These are phyloP conservation scores for Suncus etruscus DNA, from an alignment of 2,113 vertebrate species.

Conservation along the genomic window DNA sequence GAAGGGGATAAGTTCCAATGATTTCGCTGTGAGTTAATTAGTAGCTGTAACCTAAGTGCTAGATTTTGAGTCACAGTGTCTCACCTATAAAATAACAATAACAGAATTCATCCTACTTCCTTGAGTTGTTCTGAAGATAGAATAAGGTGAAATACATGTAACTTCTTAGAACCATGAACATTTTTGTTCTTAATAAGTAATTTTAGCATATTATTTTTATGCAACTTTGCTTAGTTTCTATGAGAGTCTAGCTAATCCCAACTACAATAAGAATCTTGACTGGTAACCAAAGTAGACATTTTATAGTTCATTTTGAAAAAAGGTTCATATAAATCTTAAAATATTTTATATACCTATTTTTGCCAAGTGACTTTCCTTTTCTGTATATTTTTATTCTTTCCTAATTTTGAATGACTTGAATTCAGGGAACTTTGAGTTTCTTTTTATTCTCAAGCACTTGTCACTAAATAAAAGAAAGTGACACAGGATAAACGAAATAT, in stretches of 20 bases:
- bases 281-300: neutral
- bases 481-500: neutral
- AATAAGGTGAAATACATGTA: neutral
- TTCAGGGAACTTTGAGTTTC: neutral
- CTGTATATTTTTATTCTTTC: neutral
- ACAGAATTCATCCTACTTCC: neutral
- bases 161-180: neutral
- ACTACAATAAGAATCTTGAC: neutral
- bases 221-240: constrained; percentile 17
- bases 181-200: constrained; percentile 6
- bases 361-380: constrained; percentile 4
- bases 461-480: constrained; percentile 3
- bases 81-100: neutral
- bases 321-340: neutral
- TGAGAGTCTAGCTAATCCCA: neutral
- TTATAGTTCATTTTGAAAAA: neutral
- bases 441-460: constrained; percentile 43
- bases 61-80: neutral
- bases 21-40: no score
- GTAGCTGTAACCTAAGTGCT: no score
- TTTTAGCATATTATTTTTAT: constrained; percentile 6
- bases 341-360: neutral
- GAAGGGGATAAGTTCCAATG: no score
- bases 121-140: neutral
- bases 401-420: neutral